These are phyloP conservation scores for Drosophila ercepeae DNA, from an alignment of 1,140 invertebrate species.

Conservation along the genomic window DNA sequence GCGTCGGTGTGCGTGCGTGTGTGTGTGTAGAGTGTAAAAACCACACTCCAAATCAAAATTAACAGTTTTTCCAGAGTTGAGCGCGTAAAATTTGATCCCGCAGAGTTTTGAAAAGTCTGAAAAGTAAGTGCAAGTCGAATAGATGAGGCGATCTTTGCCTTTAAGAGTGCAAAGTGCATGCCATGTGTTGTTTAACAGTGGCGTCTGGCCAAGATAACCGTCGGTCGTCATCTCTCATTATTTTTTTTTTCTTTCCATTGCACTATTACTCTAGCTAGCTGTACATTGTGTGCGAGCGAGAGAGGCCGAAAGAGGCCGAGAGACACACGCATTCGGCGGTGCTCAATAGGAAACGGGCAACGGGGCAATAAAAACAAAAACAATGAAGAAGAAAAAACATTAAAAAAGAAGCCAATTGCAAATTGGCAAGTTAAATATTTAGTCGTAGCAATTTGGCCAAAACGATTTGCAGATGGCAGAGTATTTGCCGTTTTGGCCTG, in stretches of 20 bases:
- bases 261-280: constrained; percentile 44
- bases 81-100: background rate
- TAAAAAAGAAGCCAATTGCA: constrained; percentile 19
- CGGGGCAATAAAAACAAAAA: constrained; percentile 6
- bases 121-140: background rate
- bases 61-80: background rate
- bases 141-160: background rate
- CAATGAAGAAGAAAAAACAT: background rate
- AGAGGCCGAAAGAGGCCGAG: background rate
- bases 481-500: constrained; percentile 10
- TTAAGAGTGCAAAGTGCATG: constrained; percentile 5
- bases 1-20: constrained; percentile 14
- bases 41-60: constrained; percentile 16
- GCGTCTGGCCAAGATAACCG: constrained; percentile 34
- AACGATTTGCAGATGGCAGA: background rate
- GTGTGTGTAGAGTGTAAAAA: background rate
- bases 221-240: constrained; percentile 5
- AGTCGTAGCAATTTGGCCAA: constrained; percentile 32
- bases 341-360: constrained; percentile 29
- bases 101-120: background rate
- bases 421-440: constrained; percentile 70
- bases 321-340: constrained; percentile 9
- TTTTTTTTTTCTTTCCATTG: constrained; percentile 5
- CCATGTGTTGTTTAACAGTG: constrained; percentile 26
- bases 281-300: constrained; percentile 47